phyloP scores from a whole-genome alignment of 2,888 invertebrate genomes.

The Choreutis nemorana region DNA sequence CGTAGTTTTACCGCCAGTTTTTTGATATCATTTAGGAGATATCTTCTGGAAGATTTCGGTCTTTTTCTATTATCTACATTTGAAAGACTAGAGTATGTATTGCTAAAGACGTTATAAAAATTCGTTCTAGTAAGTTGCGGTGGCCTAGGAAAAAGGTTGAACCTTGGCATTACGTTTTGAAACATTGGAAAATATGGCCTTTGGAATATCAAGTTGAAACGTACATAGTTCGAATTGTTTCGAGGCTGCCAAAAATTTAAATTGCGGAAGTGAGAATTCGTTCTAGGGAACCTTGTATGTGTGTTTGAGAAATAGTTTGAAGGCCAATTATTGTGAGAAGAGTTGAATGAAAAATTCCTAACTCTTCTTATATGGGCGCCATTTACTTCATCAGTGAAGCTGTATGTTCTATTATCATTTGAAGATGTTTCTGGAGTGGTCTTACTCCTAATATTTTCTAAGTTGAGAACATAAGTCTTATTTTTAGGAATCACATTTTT shows the following conservation, averaged over 20 bases:
- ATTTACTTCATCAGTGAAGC: constrained; percentile 28
- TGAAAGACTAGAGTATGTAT: neutral
- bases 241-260: constrained; percentile 24
- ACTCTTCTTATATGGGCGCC: constrained; percentile 27
- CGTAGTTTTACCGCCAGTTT: constrained; percentile 24
- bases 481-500: constrained; percentile 34
- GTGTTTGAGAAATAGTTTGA: constrained; percentile 7
- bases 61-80: constrained; percentile 16
- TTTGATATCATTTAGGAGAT: constrained; percentile 28
- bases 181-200: constrained; percentile 20
- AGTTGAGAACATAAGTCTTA: constrained; percentile 28
- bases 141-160: constrained; percentile 19
- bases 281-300: constrained; percentile 15
- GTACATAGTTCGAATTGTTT: constrained; percentile 20
- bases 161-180: constrained; percentile 17
- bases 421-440: constrained; percentile 12
- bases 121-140: constrained; percentile 14
- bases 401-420: constrained; percentile 19
- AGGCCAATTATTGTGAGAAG: constrained; percentile 12
- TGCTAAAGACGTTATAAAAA: neutral
- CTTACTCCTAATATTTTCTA: constrained; percentile 28
- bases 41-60: constrained; percentile 14
- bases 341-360: constrained; percentile 15
- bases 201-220: constrained; percentile 25
- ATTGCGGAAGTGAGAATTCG: constrained; percentile 17